Base-by-base conservation (phyloP, 2,888 invertebrate genomes). In the Ommatoiulus sabulosus region DNA sequence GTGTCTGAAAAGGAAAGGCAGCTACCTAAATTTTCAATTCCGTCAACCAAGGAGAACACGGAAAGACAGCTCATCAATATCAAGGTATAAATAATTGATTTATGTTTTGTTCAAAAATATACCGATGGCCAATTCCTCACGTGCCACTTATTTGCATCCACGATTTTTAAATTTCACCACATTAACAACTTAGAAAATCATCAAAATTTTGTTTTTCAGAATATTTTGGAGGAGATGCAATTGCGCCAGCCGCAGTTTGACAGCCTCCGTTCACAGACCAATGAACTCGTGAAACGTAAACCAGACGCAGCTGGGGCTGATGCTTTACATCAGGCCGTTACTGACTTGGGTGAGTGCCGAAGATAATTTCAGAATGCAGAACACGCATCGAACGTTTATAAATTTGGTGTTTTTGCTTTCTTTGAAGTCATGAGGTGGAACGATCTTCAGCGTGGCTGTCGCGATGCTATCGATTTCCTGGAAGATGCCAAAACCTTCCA, bases 401-500 rank as follows among this genome's bases (percentile, higher is more conserved):
- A 87, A n/a, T 24, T 46, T 46, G 8, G 12, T 12, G 7, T 87
- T 15, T 87, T 85, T 87, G 52, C 48, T 20, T 17, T 43, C 35
- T 24, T 15, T 35, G 8, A 24, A 89, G 88, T 90, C 15, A 46
- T 87, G 20, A 94, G 96, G 89, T 98, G 97, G 97, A 97, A 96
- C 93, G 95, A 95, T n/a, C 94, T 97, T 43, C 95, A 96, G 91
- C 97, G 97, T 90, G 94, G 95, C 17, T 96, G 97, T 93, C 97
- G 97, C 92, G 94, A 94, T 89, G 94, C 94, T 90, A 93, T 94
- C 91, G 94, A 90, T 88, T 91, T 91, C 90, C 94, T 97, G 92
- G 97, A 97, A 91, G 97, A 97, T 92, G 95, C 98, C 92, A 97
- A 97, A 91, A 97, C 97, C 92, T 97, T 99, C 95, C 95, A 97